Evolutionary conservation across 2,797 vertebrate species (phyloP), one percentile per base, ranked within the genome.

Genomic region (Tokudaia tokunoshimensis): DNA sequence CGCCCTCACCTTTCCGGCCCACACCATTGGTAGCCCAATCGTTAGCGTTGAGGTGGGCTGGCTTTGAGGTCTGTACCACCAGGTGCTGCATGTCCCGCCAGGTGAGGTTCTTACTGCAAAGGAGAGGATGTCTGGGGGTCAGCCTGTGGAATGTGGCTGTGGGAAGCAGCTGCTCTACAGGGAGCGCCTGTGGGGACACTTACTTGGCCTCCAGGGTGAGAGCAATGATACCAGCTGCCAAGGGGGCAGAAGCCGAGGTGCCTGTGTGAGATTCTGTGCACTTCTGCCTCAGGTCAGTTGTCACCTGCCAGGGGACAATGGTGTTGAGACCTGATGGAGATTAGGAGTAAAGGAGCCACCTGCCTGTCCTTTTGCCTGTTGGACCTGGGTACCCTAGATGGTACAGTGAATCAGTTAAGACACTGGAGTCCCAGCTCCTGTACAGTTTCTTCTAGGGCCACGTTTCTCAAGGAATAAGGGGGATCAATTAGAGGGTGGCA

Each of bases 51-150:
- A 99, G 99, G 97, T 99, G 99, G 26, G 99, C 98, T 0, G 99
- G 99, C 97, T 98, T 99, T 0, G 99, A 99, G 0, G 99, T 99
- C 98, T 98, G 99, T 63, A 99, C 99, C 72, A 99, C 99, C 81
- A 99, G 98, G 96, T 99, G 99, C 98, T 99, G 99, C 99, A 99
- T 99, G 98, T 99, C 99, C 89, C 99, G 99, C 99, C 99, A 99
- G 0, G 99, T 99, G 97, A 99, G 99, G 98, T 99, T 99, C 98
- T 99, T 99, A 96, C 99, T 99, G 61, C 6, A 85, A 61, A 57
- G 91, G 37, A 65, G 50, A 65, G 37, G 95, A 6, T 82, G 11
- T 70, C 67, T 0, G 44, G 29, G 76, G 31, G 98, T 99, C 97
- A 99, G 99, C 98, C 99, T 97, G 98, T 98, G 98, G 85, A 99